Base-by-base conservation (phyloP, 1,140 invertebrate genomes). In the Drosophila baimaii region DNA sequence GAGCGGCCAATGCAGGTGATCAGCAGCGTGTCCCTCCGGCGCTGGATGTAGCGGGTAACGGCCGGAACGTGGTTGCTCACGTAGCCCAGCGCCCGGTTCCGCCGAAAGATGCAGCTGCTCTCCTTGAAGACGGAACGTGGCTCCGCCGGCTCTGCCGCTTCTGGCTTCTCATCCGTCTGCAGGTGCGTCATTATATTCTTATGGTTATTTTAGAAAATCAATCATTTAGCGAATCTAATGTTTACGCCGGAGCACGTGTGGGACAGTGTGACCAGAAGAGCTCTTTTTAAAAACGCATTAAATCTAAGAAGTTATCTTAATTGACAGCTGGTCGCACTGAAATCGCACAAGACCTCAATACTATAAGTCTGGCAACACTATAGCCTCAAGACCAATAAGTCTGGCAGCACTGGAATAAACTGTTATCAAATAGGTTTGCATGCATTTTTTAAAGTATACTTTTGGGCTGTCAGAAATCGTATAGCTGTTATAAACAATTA, bases 1-100 rank as follows among this genome's bases (percentile, higher is more conserved):
- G 96, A 94, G 91, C 95, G 96, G 9, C 98, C 98, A 33, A 98
- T 96, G 90, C 96, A 97, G 10, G 98, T 98, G 39, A 97, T 95
- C 19, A 99, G 94, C 21, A 98, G 93, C 84, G 97, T 97, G 93
- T 99, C 98, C 82, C 97, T 96, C 69, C 97, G 93, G 71, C 89
- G 94, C 86, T 95, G 94, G 55, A 99, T 97, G 92, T 97, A 98
- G 70, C 98, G 94, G 9, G 96, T 95, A 44, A 96, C 94, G 39
- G 97, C 94, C 5, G 98, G 98, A 74, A 99, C 94, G 76, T 98
- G 95, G 92, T 98, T 98, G 92, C 96, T 97, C n/a, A 98, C 97
- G 93, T 97, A 97, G 80, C 98, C 98, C 77, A 99, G 92, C 25
- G 97, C 96, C 68, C 97, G 94, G 91, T 96, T 96, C 7, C 95